Conservation (phyloP, 2,888 invertebrate species). For the Seira sanloemensis region DNA sequence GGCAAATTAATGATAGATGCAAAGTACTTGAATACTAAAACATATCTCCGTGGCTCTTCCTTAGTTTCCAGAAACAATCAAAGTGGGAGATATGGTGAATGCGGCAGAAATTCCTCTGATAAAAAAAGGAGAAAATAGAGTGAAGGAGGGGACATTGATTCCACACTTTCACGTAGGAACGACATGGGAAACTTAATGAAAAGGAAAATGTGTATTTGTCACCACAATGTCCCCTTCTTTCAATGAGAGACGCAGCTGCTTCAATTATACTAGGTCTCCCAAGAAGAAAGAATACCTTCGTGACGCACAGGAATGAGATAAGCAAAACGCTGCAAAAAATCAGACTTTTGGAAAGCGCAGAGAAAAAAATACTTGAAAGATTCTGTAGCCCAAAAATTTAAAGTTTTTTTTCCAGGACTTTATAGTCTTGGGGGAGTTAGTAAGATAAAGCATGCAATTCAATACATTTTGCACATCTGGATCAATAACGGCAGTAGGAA, state of each 20-base stretch:
- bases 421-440: background rate
- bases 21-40: background rate
- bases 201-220: slow-evolving; percentile 37
- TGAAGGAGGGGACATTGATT: background rate
- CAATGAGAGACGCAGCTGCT: background rate
- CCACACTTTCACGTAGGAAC: background rate
- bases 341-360: too few relatives aligned
- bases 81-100: background rate
- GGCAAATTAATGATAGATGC: background rate
- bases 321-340: background rate
- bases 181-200: slow-evolving; percentile 27
- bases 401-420: background rate
- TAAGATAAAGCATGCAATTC: slow-evolving; percentile 17
- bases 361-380: too few relatives aligned
- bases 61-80: background rate
- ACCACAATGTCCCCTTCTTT: slow-evolving; percentile 2
- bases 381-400: too few relatives aligned
- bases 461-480: slow-evolving; percentile 52
- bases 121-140: background rate
- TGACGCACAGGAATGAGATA: background rate
- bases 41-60: background rate
- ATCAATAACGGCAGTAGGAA: background rate
- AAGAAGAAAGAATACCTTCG: background rate
- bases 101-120: background rate
- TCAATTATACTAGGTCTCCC: background rate